A percentile compares a stretch with the other conserved stretches of the same genome.
Evolutionary conservation across 1,140 invertebrate genomes (phyloP).

Genomic region (Drosophila eugracilis): DNA sequence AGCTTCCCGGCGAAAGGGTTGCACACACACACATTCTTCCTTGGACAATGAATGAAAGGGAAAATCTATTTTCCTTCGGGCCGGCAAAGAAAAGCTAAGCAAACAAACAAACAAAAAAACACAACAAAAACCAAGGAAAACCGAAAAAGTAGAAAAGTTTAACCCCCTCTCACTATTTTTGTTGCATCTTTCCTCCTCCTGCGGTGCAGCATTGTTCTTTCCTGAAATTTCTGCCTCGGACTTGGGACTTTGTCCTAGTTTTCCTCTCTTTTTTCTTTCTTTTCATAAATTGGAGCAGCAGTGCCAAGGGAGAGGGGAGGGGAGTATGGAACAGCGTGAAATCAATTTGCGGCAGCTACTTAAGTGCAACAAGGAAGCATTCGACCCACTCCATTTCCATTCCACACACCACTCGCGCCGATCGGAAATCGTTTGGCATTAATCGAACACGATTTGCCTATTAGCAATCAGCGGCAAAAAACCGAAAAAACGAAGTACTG

Average conservation of each 20-base stretch:
- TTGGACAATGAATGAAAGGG: slow-evolving; percentile 47
- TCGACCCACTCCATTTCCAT: slow-evolving; percentile 44
- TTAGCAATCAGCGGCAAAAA: slow-evolving; percentile 48
- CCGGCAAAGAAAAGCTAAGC: slow-evolving; percentile 53
- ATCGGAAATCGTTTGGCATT: slow-evolving; percentile 55
- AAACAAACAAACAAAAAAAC: slow-evolving; percentile 49
- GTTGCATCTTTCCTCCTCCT: slow-evolving; percentile 35
- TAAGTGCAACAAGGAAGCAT: slow-evolving; percentile 71
- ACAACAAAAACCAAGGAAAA: slow-evolving; percentile 26
- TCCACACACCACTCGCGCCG: slow-evolving; percentile 39
- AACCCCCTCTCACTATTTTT: slow-evolving; percentile 3
- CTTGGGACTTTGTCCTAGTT: slow-evolving; percentile 10
- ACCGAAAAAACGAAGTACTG: neutral
- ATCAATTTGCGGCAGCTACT: slow-evolving; percentile 83
- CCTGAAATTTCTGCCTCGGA: no score
- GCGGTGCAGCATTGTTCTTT: slow-evolving; percentile 59
- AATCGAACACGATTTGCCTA: slow-evolving; percentile 78
- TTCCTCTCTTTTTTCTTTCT: no score
- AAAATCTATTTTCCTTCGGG: slow-evolving; percentile 64
- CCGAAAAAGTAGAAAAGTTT: slow-evolving; percentile 12
- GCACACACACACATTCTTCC: slow-evolving; percentile 10
- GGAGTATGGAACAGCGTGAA: slow-evolving; percentile 70
- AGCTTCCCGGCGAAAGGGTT: slow-evolving; percentile 55
- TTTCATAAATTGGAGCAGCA: slow-evolving; percentile 73
- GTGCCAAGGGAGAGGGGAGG: slow-evolving; percentile 25